Evolutionary conservation across 1,140 invertebrate species (phyloP), one percentile per base, ranked within the genome.

Genomic region (Limonius californicus): DNA sequence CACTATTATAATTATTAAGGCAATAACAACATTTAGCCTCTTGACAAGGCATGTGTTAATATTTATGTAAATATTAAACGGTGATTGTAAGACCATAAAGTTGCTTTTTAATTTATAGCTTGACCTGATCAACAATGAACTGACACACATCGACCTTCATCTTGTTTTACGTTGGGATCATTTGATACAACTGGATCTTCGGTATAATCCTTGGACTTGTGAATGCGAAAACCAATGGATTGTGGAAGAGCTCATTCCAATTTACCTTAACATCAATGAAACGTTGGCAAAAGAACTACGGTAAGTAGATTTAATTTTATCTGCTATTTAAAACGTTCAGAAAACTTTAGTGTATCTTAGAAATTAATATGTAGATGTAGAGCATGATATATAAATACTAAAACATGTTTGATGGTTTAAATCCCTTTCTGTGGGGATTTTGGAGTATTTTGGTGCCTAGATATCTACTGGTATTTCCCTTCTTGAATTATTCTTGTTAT

Each of bases 181-280:
- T 16, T 71, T 91, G 9, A 75, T 82, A 16, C 76, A 79, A 54
- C 68, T 91, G 27, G 83, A 88, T 66, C 77, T 91, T 12, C 78
- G 79, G 32, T 81, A 82, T 54, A 92, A 92, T 73, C 83, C 86
- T 0, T 92, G 84, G 87, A 77, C 81, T 21, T 92, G 90, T 70
- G 88, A 91, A 73, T 87, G 84, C 67, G 80, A 85, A 43, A 90
- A 89, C 65, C 84, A 87, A 70, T 87, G 87, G 82, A 80, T 91
- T 75, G 84, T 91, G 0, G 80, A 82, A 21, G 77, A 78, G 9
- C 70, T 88, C 20, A 80, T 85, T 7, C 79, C 81, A 0, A 73
- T 80, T 43, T 74, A 74, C 54, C 19, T 68, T 2, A 66, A 68
- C 59, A 70, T 76, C 8, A 70, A 75, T 27, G 62, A 64, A 12